A percentile compares a stretch with the other conserved stretches of the same genome.
phyloP scores from a whole-genome alignment of 2,797 vertebrate species.

The Monodelphis domestica region DNA sequence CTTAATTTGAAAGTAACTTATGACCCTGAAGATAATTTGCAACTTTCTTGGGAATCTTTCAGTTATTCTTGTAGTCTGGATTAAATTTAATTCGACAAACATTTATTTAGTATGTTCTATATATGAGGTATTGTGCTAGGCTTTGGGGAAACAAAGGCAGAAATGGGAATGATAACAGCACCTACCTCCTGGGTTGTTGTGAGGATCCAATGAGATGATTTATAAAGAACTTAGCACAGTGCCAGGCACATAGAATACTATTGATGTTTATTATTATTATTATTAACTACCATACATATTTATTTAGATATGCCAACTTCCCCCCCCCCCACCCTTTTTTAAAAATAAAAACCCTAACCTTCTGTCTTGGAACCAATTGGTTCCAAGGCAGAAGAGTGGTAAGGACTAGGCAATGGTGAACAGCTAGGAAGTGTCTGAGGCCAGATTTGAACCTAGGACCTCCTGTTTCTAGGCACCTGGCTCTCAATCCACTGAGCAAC shows the following conservation, averaged over 20 bases:
- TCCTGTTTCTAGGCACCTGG: too few species aligned
- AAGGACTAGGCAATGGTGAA: too few species aligned
- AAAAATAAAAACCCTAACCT: too few species aligned
- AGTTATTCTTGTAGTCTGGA: constrained; percentile 12
- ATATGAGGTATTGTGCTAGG: too few species aligned
- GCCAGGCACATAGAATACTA: background rate
- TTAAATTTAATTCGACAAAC: background rate
- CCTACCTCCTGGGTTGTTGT: background rate
- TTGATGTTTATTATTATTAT: background rate
- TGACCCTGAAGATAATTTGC: background rate
- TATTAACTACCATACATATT: background rate
- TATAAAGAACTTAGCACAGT: background rate
- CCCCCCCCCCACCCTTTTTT: too few species aligned
- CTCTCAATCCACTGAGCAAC: too few species aligned
- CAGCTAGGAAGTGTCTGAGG: too few species aligned
- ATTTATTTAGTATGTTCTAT: background rate
- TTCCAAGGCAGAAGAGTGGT: too few species aligned
- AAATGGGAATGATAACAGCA: background rate
- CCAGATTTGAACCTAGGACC: too few species aligned
- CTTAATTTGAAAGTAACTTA: background rate
- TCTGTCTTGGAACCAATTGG: too few species aligned
- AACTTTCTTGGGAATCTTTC: background rate
- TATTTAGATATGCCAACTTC: background rate
- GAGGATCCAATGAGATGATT: background rate
- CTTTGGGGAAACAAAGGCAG: background rate